Evolutionary conservation across 2,113 vertebrate species (phyloP), one percentile per base, ranked within the genome.

Genomic region (Periophthalmodon schlosseri): DNA sequence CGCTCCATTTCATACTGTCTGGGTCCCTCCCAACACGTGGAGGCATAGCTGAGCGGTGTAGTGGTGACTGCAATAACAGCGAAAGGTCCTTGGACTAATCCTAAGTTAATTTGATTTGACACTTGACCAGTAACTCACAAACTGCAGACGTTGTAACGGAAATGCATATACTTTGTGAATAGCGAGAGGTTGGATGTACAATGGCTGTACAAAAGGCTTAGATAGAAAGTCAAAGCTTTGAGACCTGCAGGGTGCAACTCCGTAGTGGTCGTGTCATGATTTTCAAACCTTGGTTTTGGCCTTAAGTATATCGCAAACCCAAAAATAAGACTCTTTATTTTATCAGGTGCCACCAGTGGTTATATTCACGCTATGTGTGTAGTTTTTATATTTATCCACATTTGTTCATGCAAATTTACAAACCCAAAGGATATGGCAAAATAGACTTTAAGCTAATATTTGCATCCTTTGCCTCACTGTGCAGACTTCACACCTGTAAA

Each of bases 1-100:
- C 84, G 86, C 87, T 87, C 81, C 92, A 92, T 94, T 94, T 91
- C 93, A 90, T 84, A 83, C 81, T 87, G 91, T 90, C 69, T 87
- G 75, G 75, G 78, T 77, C 78, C 85, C 81, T 85, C 75, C 68
- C 85, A 76, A 78, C 88, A 7, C n/a, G 69, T 83, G 91, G 75
- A 88, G 69, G 77, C 83, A 21, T 58, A 58, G 44, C 72, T 54
- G 58, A 20, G 50, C 18, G n/a, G 49, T 21, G 3, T 6, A 54
- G 68, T 39, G 21, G 52, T 56, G 9, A 56, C 77, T 68, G 76
- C 61, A 82, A 66, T 24, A 74, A 64, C 72, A 63, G 0, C 39
- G 72, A n/a, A 60, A 49, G 39, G 44, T 78, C 63, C 73, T 83
- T 68, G 5, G 70, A 86, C 70, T 86, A 82, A 88, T 82, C 75